Base-by-base conservation (phyloP, 2,797 vertebrate genomes). In the Calcarius lapponicus region DNA sequence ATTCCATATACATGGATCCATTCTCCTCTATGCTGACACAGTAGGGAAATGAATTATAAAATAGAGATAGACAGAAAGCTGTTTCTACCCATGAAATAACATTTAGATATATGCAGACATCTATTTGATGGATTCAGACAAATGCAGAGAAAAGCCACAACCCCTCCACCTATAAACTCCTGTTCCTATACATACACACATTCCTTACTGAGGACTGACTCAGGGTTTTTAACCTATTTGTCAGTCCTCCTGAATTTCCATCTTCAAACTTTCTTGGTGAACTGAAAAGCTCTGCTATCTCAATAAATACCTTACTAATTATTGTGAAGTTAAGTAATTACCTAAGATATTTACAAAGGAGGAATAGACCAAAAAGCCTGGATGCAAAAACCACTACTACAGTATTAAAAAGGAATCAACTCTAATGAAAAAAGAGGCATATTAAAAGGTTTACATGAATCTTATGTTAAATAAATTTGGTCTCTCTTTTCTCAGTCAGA, bases 1-100 rank as follows among this genome's bases (percentile, higher is more conserved):
- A 71, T 74, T 82, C 25, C 0, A 0, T 11, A n/a, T 18, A 54
- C 7, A 61, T 2, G 26, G 22, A 58, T 38, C 69, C 22, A 62
- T 73, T 56, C 29, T 57, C 12, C 71, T 78, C 26, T 72, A 61
- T 17, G 38, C 34, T 78, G 50, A 69, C 65, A 90, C 13, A 50
- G 21, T 8, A 66, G 20, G 18, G 16, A 90, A 78, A 47, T 8
- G 4, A 87, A 70, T 50, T 78, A 29, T 50, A 26, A 42, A 62
- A 62, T 6, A 31, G 14, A 62, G 15, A 42, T 0, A 48, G 45
- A 56, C 22, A 54, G n/a, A 65, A 86, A 79, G 25, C 26, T 80
- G 38, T 61, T 67, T 78, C n/a, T 38, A 89, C 50, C 16, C 57
- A 64, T 18, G 26, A 60, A 91, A 64, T 25, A 45, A 13, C 47